Conservation (phyloP, 2,888 invertebrate genomes). For the Watsonalla cultraria region DNA sequence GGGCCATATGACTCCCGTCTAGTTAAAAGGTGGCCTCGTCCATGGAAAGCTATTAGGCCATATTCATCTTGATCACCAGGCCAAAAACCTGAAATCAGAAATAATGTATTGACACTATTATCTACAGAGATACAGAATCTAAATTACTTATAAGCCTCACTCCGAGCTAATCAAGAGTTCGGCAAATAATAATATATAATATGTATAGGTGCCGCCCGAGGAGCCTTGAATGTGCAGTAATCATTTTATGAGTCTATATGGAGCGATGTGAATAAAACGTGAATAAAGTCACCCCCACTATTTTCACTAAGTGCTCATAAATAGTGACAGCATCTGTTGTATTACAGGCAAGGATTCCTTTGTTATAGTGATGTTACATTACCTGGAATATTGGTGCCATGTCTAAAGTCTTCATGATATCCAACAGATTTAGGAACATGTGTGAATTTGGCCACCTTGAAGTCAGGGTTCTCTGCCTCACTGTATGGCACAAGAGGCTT, state of each 20-base stretch:
- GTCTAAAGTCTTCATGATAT: slow-evolving; percentile 74
- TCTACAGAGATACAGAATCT: neutral
- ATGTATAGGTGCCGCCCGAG: too few relatives aligned
- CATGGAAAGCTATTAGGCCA: slow-evolving; percentile 87
- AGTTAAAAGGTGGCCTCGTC: slow-evolving; percentile 78
- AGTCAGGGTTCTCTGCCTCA: slow-evolving; percentile 77
- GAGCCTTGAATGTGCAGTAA: too few relatives aligned
- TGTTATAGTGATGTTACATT: slow-evolving; percentile 11
- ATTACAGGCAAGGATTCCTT: too few relatives aligned
- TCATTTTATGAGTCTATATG: too few relatives aligned
- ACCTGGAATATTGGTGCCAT: slow-evolving; percentile 88
- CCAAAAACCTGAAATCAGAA: slow-evolving; percentile 84
- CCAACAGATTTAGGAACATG: slow-evolving; percentile 82
- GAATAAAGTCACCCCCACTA: too few relatives aligned
- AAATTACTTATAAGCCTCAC: neutral
- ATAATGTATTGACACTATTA: slow-evolving; percentile 1
- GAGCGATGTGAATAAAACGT: too few relatives aligned
- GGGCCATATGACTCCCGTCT: slow-evolving; percentile 70
- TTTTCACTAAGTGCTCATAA: too few relatives aligned
- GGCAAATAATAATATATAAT: too few relatives aligned
- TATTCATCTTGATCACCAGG: slow-evolving; percentile 88
- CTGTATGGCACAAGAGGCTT: slow-evolving; percentile 78
- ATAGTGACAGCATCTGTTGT: too few relatives aligned
- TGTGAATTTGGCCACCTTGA: slow-evolving; percentile 77
- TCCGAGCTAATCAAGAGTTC: too few relatives aligned